Base-by-base conservation (phyloP, 2,888 invertebrate genomes). In the Pterostichus madidus region DNA sequence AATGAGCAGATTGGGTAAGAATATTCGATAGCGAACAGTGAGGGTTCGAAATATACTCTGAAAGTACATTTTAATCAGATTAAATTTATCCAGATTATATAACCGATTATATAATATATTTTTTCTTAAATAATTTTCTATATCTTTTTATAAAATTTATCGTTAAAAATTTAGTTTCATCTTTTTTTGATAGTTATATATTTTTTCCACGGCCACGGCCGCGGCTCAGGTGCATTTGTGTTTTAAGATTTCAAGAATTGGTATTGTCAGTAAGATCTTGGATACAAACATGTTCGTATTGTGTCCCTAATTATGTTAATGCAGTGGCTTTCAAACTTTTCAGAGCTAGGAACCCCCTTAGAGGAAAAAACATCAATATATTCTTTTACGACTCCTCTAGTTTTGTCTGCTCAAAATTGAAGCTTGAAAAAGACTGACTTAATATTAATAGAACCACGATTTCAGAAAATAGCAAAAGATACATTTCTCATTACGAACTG, bases 81-180 rank as follows among this genome's bases (percentile, higher is more conserved):
- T 11, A 1, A 44, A 44, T 52, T 1, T 52, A 52, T 24, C 24
- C 24, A 24, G 24, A 24, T 24, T 24, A 24, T 24, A 24, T 24
- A 24, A 24, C 24, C 24, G 24, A 24, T 24, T 24, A 24, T 24
- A 24, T 24, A 24, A 56, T 56, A 56, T 56, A 56, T 56, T 17
- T 17, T 17, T 56, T 56, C 52, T 52, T 52, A 52, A 13, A 64
- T 44, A 44, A 15, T 71, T 44, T 71, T 44, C 68, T 71, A 44
- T 71, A 71, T 17, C 39, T 10, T 71, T 71, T 71, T 71, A 71
- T 71, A 71, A 71, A 71, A 71, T 71, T 46, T 71, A 71, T 44
- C 64, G 68, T 44, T 71, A 71, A 71, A 71, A 71, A 71, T 71
- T 71, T 71, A 71, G 68, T 64, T 59, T 64, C 64, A 15, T 64